Evolutionary conservation across 2,888 invertebrate genomes (phyloP).

Genomic region (Rhagonycha fulva): DNA sequence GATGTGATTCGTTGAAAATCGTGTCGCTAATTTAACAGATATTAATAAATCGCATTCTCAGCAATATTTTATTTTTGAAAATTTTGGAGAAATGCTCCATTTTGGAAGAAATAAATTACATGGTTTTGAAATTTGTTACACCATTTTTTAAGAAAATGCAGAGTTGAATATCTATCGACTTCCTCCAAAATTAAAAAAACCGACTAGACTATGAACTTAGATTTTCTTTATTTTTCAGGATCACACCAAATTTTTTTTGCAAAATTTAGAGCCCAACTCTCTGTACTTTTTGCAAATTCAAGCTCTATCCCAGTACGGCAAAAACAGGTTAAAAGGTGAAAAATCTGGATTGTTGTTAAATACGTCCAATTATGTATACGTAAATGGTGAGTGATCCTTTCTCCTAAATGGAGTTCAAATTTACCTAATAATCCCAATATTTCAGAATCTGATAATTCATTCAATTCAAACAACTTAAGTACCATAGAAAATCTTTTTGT

Average conservation of each 20-base stretch:
- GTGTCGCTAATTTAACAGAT: not conserved
- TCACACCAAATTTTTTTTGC: slow-evolving; percentile 66
- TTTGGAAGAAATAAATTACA: no score
- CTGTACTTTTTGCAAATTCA: slow-evolving; percentile 81
- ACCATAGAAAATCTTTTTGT: slow-evolving; percentile 48
- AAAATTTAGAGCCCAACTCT: slow-evolving; percentile 68
- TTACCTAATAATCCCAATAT: not conserved
- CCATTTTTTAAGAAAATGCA: no score
- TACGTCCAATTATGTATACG: slow-evolving; percentile 59
- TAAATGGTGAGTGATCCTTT: slow-evolving; percentile 20
- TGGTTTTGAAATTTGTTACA: no score
- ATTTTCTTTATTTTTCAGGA: slow-evolving; percentile 58
- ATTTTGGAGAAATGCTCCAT: no score
- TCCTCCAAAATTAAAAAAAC: no score
- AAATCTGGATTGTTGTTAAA: slow-evolving; percentile 74
- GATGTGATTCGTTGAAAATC: not conserved
- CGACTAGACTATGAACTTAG: no score
- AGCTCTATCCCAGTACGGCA: slow-evolving; percentile 72
- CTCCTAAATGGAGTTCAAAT: not conserved
- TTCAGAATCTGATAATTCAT: slow-evolving; percentile 17
- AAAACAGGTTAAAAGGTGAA: slow-evolving; percentile 69
- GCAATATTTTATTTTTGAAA: no score
- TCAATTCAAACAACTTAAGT: not conserved
- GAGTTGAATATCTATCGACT: no score
- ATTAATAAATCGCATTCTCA: not conserved